These are phyloP conservation scores for Turdus rufiventris DNA, from an alignment of 2,113 vertebrate species.

Conservation along the genomic window DNA sequence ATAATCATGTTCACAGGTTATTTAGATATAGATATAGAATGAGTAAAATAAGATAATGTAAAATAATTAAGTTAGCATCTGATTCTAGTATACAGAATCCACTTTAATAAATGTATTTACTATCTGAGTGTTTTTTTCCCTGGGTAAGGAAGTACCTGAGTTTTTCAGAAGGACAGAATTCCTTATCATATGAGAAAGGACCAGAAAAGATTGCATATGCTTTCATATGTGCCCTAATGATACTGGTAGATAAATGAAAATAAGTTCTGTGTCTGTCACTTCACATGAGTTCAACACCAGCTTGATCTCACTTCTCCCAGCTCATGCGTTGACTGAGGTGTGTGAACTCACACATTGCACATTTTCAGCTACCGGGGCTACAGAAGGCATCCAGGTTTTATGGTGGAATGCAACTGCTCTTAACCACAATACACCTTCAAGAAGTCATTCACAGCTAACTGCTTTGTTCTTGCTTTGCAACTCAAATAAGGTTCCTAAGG, in stretches of 20 bases:
- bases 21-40: not conserved
- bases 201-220: not conserved
- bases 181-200: not conserved
- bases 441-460: not conserved
- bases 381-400: not conserved
- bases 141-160: not conserved
- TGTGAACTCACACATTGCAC: not conserved
- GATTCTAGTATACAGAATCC: not conserved
- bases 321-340: not conserved
- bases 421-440: not conserved
- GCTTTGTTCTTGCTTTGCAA: not conserved
- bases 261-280: not conserved
- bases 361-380: not conserved
- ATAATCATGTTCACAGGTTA: not conserved
- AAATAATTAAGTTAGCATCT: not conserved
- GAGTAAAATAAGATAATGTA: not conserved
- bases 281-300: not conserved
- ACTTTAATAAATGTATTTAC: not conserved
- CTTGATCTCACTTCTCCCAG: not conserved
- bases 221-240: not conserved
- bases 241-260: not conserved
- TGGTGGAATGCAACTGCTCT: not conserved
- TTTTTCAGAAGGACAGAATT: not conserved
- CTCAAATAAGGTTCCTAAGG: not conserved
- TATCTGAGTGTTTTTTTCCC: not conserved